Base-by-base conservation (phyloP, 1,140 invertebrate species). In the Phenacoccus solenopsis region DNA sequence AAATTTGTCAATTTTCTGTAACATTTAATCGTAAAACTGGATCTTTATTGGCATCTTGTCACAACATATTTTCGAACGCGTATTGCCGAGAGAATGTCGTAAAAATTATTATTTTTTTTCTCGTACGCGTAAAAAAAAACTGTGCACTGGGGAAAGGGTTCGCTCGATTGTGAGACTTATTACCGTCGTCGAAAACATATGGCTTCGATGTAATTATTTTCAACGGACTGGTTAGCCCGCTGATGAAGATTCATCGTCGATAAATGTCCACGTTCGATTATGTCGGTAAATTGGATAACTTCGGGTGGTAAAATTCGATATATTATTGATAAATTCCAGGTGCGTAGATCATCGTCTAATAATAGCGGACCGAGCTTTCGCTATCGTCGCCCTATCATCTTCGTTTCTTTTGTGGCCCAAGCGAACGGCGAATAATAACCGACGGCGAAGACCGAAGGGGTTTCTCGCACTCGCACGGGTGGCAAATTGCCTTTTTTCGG, bases 1-100 rank as follows among this genome's bases (percentile, higher is more conserved):
- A 64, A 64, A 64, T 64, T 64, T 64, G 59, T 64, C 59, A 64
- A 64, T 64, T 64, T 64, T 64, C 59, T 64, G 59, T 64, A 25
- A 64, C 59, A 64, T 64, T 64, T 64, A 64, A 22, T 64, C 59
- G 59, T 64, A 64, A 64, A 64, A 25, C 25, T 64, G 25, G 21
- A 64, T 64, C 10, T 64, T 64, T 64, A 64, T 64, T 64, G 59
- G 59, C 22, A 25, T 27, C 59, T 64, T 64, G 59, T 64, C 59
- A 64, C 25, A 64, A 64, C 59, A 64, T 16, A 59, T 64, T 64
- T 49, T 64, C 20, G 10, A 64, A 22, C 59, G 16, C 59, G 16
- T 64, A 64, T 64, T 64, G 59, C 59, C n/a, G n/a, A n/a, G 5
- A 24, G 59, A 64, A 27, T 64, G 25, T 64, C 59, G 59, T 64